Conservation (phyloP, 2,888 invertebrate genomes). For the Pristionchus entomophagus region DNA sequence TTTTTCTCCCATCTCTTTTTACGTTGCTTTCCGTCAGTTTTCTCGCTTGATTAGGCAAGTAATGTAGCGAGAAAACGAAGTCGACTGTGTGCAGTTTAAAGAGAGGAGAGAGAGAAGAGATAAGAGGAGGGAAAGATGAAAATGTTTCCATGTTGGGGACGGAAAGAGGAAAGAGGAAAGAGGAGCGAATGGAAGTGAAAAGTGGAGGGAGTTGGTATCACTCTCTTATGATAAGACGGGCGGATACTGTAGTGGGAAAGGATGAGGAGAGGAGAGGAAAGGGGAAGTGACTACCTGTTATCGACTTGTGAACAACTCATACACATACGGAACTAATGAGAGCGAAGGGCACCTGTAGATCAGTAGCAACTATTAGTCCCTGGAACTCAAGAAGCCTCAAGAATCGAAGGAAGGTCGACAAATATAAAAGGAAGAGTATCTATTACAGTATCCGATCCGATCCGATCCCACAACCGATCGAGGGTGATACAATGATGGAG, state of each 20-base stretch:
- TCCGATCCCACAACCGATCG: not conserved
- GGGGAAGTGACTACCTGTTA: not conserved
- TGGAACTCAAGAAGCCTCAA: no score
- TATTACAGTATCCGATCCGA: not conserved
- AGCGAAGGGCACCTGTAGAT: no score
- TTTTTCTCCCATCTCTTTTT: not conserved
- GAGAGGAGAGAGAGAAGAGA: slow-evolving; percentile 23
- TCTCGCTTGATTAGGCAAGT: slow-evolving; percentile 48
- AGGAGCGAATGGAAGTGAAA: slow-evolving; percentile 29
- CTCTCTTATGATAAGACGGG: slow-evolving; percentile 28
- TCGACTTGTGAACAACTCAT: not conserved
- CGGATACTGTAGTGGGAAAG: slow-evolving; percentile 25
- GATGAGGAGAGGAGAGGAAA: not conserved
- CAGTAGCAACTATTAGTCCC: no score
- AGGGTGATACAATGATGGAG: slow-evolving; percentile 42
- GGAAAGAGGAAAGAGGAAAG: slow-evolving; percentile 13
- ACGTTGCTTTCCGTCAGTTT: slow-evolving; percentile 40
- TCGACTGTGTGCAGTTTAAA: slow-evolving; percentile 39
- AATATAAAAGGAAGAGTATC: not conserved
- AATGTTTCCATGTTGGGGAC: slow-evolving; percentile 38
- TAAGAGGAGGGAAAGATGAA: not conserved
- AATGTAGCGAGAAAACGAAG: slow-evolving; percentile 35
- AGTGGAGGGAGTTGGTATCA: not conserved
- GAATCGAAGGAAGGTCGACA: no score
- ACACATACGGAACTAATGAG: not conserved